Conservation (phyloP, 2,888 invertebrate genomes). For the Metacarcinus magister region DNA sequence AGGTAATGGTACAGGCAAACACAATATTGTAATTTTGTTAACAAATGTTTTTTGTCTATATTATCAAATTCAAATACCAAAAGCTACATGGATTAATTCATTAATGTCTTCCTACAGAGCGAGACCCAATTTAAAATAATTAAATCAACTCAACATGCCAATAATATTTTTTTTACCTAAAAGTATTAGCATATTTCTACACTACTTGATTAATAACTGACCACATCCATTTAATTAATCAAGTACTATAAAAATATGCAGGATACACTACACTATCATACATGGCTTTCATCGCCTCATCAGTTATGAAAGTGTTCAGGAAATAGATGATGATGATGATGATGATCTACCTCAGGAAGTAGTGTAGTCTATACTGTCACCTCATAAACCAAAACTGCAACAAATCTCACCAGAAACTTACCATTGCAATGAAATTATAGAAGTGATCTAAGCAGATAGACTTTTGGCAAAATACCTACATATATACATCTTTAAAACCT, state of each 20-base stretch:
- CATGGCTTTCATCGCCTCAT: no score
- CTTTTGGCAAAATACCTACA: neutral
- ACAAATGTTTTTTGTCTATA: neutral
- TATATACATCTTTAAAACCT: neutral
- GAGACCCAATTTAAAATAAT: neutral
- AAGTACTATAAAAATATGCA: no score
- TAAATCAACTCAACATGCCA: neutral
- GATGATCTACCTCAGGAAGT: neutral
- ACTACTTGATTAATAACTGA: neutral
- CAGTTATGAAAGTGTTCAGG: no score
- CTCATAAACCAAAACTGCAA: neutral
- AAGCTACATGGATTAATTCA: neutral
- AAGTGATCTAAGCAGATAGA: neutral
- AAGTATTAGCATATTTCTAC: neutral
- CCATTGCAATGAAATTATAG: neutral
- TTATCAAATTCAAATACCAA: neutral
- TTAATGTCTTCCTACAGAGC: neutral
- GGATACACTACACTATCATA: no score
- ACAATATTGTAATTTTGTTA: neutral
- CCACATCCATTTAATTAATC: no score
- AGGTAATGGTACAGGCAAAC: neutral
- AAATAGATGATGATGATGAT: no score
- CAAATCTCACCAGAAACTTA: neutral
- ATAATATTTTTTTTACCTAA: neutral
- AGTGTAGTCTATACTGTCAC: neutral